Evolutionary conservation across 2,797 vertebrate species (phyloP), one percentile per base, ranked within the genome.

Genomic region (Setipinna tenuifilis): DNA sequence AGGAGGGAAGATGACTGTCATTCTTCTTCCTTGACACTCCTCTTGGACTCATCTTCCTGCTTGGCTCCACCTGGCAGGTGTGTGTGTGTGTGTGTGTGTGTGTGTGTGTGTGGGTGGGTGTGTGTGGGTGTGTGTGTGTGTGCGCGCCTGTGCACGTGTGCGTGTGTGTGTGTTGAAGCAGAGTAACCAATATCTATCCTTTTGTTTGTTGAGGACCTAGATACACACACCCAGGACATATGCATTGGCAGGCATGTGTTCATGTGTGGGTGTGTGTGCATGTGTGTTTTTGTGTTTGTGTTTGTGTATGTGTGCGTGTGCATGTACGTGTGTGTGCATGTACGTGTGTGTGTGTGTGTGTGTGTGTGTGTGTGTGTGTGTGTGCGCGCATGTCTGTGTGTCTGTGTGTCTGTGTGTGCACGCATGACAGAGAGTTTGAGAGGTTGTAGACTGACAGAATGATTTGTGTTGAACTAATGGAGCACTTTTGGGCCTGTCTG

Each of bases 21-120:
- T 75, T 31, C 68, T 6, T 75, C 68, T 75, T 41, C 68, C 16
- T 19, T 35, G 68, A 75, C 68, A 75, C 6, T 75, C 28, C 68
- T 35, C 68, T 75, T 14, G 17, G 68, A 41, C 68, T 75, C 68
- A 75, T 75, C 68, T 35, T 75, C 68, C 25, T n/a, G 7, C 6
- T 10, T 23, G 11, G 23, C 3, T 65, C 28, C 65, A 71, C 65
- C 65, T 71, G 25, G 25, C 65, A 71, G 65, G 65, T 84, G 54
- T 54, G 75, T 82, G 80, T 41, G 75, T 86, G 59, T 84, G 84
- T 89, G 62, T 84, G 59, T 71, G 82, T 54, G 58, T 17, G 23
- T 81, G 50, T 12, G 14, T 61, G 54, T 81, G 84, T 81, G 41
- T 81, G 78, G 19, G 75, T 81, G n/a, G 44, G 57, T 81, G 41